A percentile compares a stretch with the other conserved stretches of the same genome.
These are phyloP conservation scores for Dipodomys ordii DNA, from an alignment of 2,113 vertebrate genomes.

Conservation along the genomic window DNA sequence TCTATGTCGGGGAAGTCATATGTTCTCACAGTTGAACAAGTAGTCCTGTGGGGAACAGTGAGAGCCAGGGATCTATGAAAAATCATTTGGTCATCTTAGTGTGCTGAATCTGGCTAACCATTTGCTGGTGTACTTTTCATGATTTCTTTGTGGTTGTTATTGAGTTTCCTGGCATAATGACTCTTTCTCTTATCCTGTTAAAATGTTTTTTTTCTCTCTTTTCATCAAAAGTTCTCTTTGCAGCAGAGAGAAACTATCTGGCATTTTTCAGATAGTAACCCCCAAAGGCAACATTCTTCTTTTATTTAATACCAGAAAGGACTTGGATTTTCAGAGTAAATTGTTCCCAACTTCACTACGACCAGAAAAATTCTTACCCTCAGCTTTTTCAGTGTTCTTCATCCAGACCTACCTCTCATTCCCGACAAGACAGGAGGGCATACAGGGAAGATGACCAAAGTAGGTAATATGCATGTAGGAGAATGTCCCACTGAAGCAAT, in stretches of 20 bases:
- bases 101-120: no score
- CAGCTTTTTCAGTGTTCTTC: neutral
- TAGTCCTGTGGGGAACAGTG: neutral
- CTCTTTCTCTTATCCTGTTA: conserved; percentile 21
- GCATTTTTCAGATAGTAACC: neutral
- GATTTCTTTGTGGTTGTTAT: neutral
- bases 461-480: no score
- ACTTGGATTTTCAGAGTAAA: conserved; percentile 48
- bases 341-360: conserved; percentile 29
- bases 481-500: neutral
- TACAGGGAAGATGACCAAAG: no score
- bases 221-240: conserved; percentile 16
- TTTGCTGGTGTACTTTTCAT: conserved; percentile 11
- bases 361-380: neutral
- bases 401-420: neutral
- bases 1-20: neutral
- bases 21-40: neutral
- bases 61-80: neutral
- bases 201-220: conserved; percentile 44
- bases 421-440: neutral
- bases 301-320: conserved; percentile 7
- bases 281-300: neutral
- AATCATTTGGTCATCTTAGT: neutral
- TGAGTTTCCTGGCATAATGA: conserved; percentile 43
- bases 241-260: neutral